These are phyloP conservation scores for Sinosuthora webbiana DNA, from an alignment of 2,113 vertebrate genomes.

Conservation along the genomic window DNA sequence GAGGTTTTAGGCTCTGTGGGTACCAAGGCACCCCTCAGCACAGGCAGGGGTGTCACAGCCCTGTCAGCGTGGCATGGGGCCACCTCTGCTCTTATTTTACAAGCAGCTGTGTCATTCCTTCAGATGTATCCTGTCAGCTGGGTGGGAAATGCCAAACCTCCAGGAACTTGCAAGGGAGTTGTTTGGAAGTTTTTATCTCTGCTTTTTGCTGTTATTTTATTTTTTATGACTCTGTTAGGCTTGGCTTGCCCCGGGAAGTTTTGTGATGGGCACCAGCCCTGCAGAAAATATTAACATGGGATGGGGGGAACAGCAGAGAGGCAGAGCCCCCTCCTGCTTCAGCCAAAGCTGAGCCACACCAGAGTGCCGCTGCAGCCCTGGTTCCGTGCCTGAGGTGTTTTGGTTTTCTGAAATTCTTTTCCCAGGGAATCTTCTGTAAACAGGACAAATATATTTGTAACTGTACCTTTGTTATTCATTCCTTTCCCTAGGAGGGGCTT, in stretches of 20 bases:
- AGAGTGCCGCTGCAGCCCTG: not conserved
- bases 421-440: too few species aligned
- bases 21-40: not conserved
- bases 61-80: fast-evolving
- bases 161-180: not conserved
- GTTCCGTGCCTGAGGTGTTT: too few species aligned
- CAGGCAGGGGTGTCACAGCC: not conserved
- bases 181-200: not conserved
- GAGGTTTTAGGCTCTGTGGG: not conserved
- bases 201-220: too few species aligned
- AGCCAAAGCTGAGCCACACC: not conserved
- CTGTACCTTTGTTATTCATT: too few species aligned
- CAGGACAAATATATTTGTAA: too few species aligned
- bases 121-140: not conserved
- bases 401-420: too few species aligned
- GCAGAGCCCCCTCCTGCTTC: not conserved
- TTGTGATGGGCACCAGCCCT: not conserved
- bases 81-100: not conserved
- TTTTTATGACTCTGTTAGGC: not conserved
- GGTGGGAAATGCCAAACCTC: not conserved
- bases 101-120: not conserved
- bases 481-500: too few species aligned
- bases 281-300: fast-evolving
- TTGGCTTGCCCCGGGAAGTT: not conserved
- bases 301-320: not conserved